Conservation (phyloP, 2,888 invertebrate species). For the Apotomis betuletana region DNA sequence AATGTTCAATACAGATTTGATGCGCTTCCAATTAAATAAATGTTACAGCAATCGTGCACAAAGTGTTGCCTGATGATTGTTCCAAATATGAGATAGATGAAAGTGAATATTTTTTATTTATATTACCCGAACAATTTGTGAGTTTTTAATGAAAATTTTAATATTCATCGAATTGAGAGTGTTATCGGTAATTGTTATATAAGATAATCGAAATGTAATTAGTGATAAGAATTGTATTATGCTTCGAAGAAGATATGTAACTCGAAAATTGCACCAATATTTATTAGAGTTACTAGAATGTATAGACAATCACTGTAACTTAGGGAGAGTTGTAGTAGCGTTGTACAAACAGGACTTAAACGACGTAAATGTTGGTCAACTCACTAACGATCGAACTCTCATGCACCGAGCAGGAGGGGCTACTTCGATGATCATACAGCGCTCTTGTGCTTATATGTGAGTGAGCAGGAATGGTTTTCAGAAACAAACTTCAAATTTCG, state of each 20-base stretch:
- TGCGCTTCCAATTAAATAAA: constrained; percentile 38
- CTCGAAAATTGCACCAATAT: constrained; percentile 41
- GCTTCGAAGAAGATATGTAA: constrained; percentile 31
- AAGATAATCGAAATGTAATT: constrained; percentile 35
- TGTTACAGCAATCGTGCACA: constrained; percentile 46
- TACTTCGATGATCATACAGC: no score
- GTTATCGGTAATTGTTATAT: constrained; percentile 38
- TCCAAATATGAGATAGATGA: constrained; percentile 53
- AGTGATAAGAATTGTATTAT: constrained; percentile 28
- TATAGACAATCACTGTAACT: constrained; percentile 36
- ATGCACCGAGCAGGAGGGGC: no score
- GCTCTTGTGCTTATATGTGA: no score
- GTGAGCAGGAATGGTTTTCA: no score
- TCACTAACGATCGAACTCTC: neutral
- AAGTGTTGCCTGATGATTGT: constrained; percentile 48
- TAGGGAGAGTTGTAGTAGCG: constrained; percentile 33
- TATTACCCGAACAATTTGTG: constrained; percentile 39
- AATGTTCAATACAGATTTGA: constrained; percentile 30
- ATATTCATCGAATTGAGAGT: constrained; percentile 38
- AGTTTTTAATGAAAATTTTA: constrained; percentile 27
- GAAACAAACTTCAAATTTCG: no score
- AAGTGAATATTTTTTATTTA: constrained; percentile 46
- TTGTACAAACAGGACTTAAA: constrained; percentile 5
- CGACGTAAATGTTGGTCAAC: neutral
- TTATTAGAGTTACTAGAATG: constrained; percentile 35